These are phyloP conservation scores for Pinna nobilis DNA, from an alignment of 1,140 invertebrate genomes.

Conservation along the genomic window DNA sequence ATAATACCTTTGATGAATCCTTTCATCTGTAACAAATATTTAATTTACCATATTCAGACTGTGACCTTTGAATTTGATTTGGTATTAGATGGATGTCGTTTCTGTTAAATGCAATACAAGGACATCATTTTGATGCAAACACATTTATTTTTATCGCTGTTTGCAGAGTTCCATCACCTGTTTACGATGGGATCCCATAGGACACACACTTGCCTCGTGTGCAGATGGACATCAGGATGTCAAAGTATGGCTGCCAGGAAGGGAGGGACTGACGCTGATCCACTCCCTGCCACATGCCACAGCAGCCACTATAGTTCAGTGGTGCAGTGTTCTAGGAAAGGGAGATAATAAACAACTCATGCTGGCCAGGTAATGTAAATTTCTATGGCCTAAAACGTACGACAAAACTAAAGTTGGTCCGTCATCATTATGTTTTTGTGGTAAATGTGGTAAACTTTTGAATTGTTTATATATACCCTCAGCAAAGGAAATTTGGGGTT, in stretches of 20 bases:
- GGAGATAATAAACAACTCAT: constrained; percentile 65
- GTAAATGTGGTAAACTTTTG: constrained; percentile 78
- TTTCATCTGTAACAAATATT: not conserved
- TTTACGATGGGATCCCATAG: constrained; percentile 78
- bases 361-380: constrained; percentile 63
- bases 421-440: constrained; percentile 42
- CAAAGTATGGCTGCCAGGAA: constrained; percentile 75
- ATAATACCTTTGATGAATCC: not conserved
- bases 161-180: constrained; percentile 70
- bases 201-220: constrained; percentile 77
- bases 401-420: not conserved
- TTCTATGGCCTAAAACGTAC: no score
- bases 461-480: no score
- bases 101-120: not conserved
- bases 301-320: constrained; percentile 50
- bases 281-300: constrained; percentile 48
- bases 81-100: not conserved
- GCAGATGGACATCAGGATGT: constrained; percentile 72
- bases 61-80: not conserved
- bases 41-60: not conserved
- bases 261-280: constrained; percentile 51
- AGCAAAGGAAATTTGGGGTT: no score
- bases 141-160: no score
- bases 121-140: not conserved
- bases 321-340: constrained; percentile 63